phyloP scores from a whole-genome alignment of 2,113 vertebrate genomes.

The Canis aureus region DNA sequence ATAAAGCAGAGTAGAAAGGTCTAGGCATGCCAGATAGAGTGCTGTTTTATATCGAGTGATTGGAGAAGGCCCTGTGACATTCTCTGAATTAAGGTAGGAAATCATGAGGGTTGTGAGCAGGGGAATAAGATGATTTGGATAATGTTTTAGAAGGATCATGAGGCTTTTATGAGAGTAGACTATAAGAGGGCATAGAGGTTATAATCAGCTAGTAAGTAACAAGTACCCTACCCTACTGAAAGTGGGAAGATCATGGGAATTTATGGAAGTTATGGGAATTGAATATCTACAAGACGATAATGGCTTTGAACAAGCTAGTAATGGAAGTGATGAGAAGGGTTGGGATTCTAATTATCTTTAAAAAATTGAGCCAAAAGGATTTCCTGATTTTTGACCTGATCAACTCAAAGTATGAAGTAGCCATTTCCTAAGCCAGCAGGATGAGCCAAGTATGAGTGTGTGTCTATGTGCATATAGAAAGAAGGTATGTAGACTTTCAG shows the following conservation, averaged over 20 bases:
- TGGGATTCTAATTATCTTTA: background rate
- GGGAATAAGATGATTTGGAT: background rate
- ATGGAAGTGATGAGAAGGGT: background rate
- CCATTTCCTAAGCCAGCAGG: background rate
- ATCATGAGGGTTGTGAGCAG: background rate
- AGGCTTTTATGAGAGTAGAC: background rate
- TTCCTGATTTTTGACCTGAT: background rate
- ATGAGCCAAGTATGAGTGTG: background rate
- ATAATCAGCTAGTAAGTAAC: background rate
- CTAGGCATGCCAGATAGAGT: background rate
- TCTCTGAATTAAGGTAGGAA: background rate
- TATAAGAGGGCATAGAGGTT: background rate
- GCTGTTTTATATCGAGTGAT: background rate
- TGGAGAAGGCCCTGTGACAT: background rate
- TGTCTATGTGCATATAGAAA: background rate
- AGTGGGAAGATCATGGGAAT: background rate
- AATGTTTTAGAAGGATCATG: background rate
- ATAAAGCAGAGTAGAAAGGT: background rate
- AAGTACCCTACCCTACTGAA: background rate
- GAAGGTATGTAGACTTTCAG: background rate
- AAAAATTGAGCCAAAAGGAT: background rate
- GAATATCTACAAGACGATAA: background rate
- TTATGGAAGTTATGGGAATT: background rate
- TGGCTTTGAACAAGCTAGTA: background rate
- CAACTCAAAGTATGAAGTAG: background rate